phyloP scores from a whole-genome alignment of 2,888 invertebrate species.

The Drosophila putrida region DNA sequence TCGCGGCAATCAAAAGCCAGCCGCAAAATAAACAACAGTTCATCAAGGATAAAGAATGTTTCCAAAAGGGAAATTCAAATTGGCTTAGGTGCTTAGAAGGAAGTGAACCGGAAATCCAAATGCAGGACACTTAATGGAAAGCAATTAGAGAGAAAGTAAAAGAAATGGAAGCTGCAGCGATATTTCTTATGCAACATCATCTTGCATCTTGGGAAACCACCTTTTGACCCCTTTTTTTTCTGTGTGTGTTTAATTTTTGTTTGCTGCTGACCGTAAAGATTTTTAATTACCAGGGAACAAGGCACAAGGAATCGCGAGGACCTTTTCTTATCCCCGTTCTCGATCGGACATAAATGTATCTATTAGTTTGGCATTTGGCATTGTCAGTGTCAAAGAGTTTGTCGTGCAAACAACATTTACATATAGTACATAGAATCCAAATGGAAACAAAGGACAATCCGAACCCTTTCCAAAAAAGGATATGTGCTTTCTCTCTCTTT shows the following conservation, averaged over 20 bases:
- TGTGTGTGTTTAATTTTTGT: not conserved
- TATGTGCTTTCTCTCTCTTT: not conserved
- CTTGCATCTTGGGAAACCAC: slow-evolving; percentile 40
- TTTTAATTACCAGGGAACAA: slow-evolving; percentile 52
- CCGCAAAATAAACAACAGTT: slow-evolving; percentile 50
- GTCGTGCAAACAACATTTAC: slow-evolving; percentile 73
- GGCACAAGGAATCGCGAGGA: not conserved
- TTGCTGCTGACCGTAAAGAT: slow-evolving; percentile 56
- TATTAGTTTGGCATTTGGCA: slow-evolving; percentile 70
- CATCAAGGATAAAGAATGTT: slow-evolving; percentile 11
- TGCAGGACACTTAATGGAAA: slow-evolving; percentile 47
- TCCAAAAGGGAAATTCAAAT: slow-evolving; percentile 45
- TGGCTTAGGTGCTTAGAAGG: slow-evolving; percentile 60
- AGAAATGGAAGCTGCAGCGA: slow-evolving; percentile 14
- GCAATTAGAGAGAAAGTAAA: slow-evolving; percentile 45
- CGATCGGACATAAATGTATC: slow-evolving; percentile 60
- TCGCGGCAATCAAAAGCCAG: slow-evolving; percentile 46
- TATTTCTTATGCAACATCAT: slow-evolving; percentile 30
- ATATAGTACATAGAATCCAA: too few species aligned
- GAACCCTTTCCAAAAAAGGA: slow-evolving; percentile 50
- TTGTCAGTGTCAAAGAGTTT: slow-evolving; percentile 66
- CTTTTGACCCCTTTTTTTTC: slow-evolving; percentile 43
- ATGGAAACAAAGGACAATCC: slow-evolving; percentile 28
- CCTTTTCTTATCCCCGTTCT: slow-evolving; percentile 35
- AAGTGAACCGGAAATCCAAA: slow-evolving; percentile 31